Evolutionary conservation across 2,888 invertebrate species (phyloP).

Genomic region (Cordilura impudica): DNA sequence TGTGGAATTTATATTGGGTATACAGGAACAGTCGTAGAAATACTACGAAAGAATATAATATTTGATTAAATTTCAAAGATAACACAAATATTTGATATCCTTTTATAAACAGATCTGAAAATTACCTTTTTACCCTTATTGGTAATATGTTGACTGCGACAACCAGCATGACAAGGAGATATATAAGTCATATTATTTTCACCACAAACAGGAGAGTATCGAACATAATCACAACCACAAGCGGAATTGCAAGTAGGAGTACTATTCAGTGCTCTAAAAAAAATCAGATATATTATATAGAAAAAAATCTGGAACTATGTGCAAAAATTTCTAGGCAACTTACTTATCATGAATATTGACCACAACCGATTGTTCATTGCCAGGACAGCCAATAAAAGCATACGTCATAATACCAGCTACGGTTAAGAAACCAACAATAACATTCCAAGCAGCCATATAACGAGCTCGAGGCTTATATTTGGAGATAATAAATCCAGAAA

Average conservation of each 20-base stretch:
- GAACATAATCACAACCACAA: constrained; percentile 85
- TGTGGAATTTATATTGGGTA: constrained; percentile 65
- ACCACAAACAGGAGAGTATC: constrained; percentile 86
- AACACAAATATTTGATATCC: not conserved
- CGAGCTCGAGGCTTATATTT: constrained; percentile 83
- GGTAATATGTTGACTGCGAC: constrained; percentile 78
- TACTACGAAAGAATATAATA: constrained; percentile 63
- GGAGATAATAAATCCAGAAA: constrained; percentile 83
- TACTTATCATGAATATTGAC: constrained; percentile 74
- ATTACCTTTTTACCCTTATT: constrained; percentile 78
- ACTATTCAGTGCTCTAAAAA: constrained; percentile 43
- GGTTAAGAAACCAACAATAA: constrained; percentile 82
- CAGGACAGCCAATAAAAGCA: constrained; percentile 83
- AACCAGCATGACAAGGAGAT: constrained; percentile 90
- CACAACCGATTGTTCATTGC: constrained; percentile 79
- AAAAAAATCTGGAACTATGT: not conserved
- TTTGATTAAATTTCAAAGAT: not conserved
- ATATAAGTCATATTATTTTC: constrained; percentile 84
- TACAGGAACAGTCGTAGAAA: constrained; percentile 74
- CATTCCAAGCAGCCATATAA: constrained; percentile 85
- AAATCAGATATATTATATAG: not conserved
- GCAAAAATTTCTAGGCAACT: not conserved
- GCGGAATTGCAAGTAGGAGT: constrained; percentile 80
- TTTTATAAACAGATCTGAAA: not conserved
- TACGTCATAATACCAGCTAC: constrained; percentile 83